phyloP scores from a whole-genome alignment of 2,797 vertebrate genomes.

The Botia almorhae region DNA sequence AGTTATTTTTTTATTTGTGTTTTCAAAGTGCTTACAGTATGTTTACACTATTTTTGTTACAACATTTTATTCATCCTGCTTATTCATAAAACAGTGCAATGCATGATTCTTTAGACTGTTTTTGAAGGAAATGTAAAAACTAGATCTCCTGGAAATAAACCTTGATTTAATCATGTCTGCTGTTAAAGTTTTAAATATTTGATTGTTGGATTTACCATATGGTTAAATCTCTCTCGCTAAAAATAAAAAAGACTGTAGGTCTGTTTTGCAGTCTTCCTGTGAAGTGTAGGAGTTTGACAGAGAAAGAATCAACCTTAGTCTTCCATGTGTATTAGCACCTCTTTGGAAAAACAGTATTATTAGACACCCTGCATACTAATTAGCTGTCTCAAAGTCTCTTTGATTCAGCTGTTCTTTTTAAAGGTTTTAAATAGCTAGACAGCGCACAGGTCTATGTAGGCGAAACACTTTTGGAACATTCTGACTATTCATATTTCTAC shows the following conservation, averaged over 20 bases:
- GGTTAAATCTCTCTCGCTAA: background rate
- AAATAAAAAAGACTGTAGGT: background rate
- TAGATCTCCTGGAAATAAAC: background rate
- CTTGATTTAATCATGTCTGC: background rate
- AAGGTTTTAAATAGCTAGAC: constrained; percentile 20
- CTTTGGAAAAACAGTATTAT: background rate
- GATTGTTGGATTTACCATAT: background rate
- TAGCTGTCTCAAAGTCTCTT: constrained; percentile 7
- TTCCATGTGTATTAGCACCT: constrained; percentile 6
- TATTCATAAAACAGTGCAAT: too few species aligned
- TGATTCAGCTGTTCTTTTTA: constrained; percentile 22
- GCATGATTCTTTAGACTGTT: too few species aligned
- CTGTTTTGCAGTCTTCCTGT: constrained; percentile 9
- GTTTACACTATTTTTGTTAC: too few species aligned
- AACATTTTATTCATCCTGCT: too few species aligned
- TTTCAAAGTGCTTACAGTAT: too few species aligned
- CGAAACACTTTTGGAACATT: constrained; percentile 20
- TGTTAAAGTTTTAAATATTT: background rate
- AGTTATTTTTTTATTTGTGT: too few species aligned
- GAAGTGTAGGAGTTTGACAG: constrained; percentile 20
- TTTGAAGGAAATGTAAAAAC: too few species aligned
- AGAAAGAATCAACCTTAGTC: constrained; percentile 15
- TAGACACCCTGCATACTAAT: constrained; percentile 6
- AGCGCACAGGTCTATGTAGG: constrained; percentile 16
- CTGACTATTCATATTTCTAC: constrained; percentile 20